These are phyloP conservation scores for Polyodon spathula DNA, from an alignment of 2,113 vertebrate species.

Conservation along the genomic window DNA sequence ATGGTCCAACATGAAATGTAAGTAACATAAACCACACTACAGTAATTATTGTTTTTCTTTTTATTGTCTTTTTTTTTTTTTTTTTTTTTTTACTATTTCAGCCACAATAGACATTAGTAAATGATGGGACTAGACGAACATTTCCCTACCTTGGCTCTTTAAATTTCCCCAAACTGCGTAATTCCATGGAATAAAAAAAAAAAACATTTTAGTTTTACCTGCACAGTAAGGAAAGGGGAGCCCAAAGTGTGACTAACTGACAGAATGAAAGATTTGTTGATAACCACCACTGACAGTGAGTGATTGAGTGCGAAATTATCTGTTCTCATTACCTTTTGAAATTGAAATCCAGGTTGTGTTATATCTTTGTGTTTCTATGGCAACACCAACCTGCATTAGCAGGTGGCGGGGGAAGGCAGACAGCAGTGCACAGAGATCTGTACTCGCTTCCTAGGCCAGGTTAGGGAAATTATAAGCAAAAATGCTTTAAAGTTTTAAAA, in stretches of 20 bases:
- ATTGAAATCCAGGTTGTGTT: slow-evolving; percentile 54
- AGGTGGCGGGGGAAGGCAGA: slow-evolving; percentile 18
- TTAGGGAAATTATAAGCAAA: slow-evolving; percentile 14
- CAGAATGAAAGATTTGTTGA: slow-evolving; percentile 59
- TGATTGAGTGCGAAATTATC: slow-evolving; percentile 56
- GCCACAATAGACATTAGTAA: too few species aligned
- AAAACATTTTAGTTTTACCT: slow-evolving; percentile 18
- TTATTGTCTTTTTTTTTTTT: slow-evolving; percentile 17
- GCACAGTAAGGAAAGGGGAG: slow-evolving; percentile 34
- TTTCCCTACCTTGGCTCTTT: background rate
- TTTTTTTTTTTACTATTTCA: slow-evolving; percentile 29
- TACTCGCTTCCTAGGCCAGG: slow-evolving; percentile 22
- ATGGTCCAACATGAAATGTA: too few species aligned
- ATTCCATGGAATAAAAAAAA: background rate
- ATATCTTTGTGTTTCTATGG: slow-evolving; percentile 56
- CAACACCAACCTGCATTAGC: slow-evolving; percentile 34
- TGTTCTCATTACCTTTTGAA: slow-evolving; percentile 56
- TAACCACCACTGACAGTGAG: slow-evolving; percentile 58
- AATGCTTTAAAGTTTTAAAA: slow-evolving; percentile 10
- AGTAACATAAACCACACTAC: slow-evolving; percentile 20
- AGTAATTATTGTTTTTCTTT: slow-evolving; percentile 16
- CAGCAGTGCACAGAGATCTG: slow-evolving; percentile 28
- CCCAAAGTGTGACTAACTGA: slow-evolving; percentile 43
- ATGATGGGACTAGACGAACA: background rate
- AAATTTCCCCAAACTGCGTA: background rate